These are phyloP conservation scores for Mandrillus leucophaeus DNA, from an alignment of 2,113 vertebrate genomes.

Conservation along the genomic window DNA sequence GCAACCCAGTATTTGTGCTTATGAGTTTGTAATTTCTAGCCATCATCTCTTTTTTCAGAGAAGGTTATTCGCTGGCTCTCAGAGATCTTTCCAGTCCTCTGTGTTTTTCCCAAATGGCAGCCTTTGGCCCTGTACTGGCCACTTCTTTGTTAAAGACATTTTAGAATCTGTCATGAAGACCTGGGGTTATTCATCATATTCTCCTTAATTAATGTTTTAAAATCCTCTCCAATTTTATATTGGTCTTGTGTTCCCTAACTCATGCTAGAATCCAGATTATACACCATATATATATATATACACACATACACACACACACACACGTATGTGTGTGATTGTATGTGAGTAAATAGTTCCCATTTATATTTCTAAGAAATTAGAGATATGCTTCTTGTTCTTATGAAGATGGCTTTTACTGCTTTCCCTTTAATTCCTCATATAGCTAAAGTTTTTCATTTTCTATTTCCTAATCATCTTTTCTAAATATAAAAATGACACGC, in stretches of 20 bases:
- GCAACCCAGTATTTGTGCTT: background rate
- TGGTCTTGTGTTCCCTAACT: background rate
- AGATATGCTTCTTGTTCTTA: background rate
- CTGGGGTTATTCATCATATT: background rate
- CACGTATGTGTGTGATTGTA: fast-evolving
- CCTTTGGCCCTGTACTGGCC: background rate
- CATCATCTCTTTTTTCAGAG: background rate
- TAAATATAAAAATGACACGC: background rate
- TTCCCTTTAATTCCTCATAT: background rate
- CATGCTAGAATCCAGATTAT: background rate
- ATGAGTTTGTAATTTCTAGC: slow-evolving; percentile 8
- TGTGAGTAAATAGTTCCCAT: background rate
- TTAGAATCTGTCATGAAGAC: slow-evolving; percentile 31
- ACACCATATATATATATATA: background rate
- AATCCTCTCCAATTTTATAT: slow-evolving; percentile 26
- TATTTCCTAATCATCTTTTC: slow-evolving; percentile 8
- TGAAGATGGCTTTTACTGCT: background rate
- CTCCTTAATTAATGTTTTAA: slow-evolving; percentile 33
- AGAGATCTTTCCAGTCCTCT: background rate
- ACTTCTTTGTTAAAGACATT: slow-evolving; percentile 7
- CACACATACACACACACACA: too few relatives aligned
- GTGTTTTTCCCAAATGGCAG: background rate
- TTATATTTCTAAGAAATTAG: slow-evolving; percentile 9
- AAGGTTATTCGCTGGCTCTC: background rate
- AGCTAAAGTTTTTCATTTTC: background rate